These are phyloP conservation scores for Trypoxylon attenuatum DNA, from an alignment of 2,888 invertebrate genomes.

Conservation along the genomic window DNA sequence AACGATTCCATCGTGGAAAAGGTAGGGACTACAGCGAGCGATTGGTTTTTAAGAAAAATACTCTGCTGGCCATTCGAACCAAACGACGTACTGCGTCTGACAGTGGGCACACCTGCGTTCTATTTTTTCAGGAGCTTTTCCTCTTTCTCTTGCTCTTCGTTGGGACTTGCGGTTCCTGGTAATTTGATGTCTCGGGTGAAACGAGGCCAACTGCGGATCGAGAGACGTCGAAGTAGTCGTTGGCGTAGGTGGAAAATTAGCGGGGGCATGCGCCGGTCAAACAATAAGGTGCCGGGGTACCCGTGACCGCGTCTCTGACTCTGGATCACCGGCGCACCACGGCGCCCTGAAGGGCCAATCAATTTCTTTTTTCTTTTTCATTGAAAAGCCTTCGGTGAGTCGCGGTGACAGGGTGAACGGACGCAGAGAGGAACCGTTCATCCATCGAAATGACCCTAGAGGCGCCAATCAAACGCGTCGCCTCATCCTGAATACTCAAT, in stretches of 20 bases:
- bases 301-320: constrained; percentile 33
- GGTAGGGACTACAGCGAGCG: not conserved
- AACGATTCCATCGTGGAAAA: not conserved
- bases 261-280: constrained; percentile 33
- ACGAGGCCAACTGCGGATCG: not conserved
- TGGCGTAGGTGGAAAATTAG: constrained; percentile 39
- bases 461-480: constrained; percentile 61
- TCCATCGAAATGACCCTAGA: constrained; percentile 61
- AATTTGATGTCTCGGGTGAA: constrained; percentile 12
- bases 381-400: constrained; percentile 46
- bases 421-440: constrained; percentile 57
- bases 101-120: constrained; percentile 21
- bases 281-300: constrained; percentile 49
- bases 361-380: constrained; percentile 49
- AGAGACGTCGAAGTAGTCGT: constrained; percentile 6
- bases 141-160: not conserved
- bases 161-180: too few relatives aligned
- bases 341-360: constrained; percentile 63
- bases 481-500: constrained; percentile 59
- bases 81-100: not conserved
- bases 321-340: constrained; percentile 43
- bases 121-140: constrained; percentile 20
- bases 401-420: constrained; percentile 49
- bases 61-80: not conserved
- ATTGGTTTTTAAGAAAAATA: constrained; percentile 14